Percentiles rank a stretch among this genome's conserved stretches.
Evolutionary conservation across 2,113 vertebrate genomes (phyloP).

Genomic region (Osmerus mordax): DNA sequence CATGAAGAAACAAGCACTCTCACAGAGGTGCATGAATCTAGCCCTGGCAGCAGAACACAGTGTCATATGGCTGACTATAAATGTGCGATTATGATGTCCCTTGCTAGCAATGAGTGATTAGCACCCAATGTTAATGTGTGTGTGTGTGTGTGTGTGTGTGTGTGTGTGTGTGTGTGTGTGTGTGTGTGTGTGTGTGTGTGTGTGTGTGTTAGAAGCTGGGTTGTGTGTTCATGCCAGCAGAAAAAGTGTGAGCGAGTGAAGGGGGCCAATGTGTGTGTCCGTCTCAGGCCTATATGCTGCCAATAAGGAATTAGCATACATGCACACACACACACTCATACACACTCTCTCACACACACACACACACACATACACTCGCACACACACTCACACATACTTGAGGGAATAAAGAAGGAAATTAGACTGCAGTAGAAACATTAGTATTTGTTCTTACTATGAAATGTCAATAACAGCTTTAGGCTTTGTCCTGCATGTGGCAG

Average conservation of each 20-base stretch:
- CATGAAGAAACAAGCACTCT: no score
- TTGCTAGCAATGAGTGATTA: slow-evolving; percentile 10
- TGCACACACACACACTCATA: not conserved
- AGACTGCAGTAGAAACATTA: no score
- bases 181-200: not conserved
- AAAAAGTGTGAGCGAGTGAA: no score
- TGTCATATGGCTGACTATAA: slow-evolving; percentile 32
- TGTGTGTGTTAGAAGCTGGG: no score
- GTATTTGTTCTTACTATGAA: no score
- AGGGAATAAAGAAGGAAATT: not conserved
- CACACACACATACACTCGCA: not conserved
- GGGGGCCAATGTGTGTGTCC: no score
- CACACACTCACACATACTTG: not conserved
- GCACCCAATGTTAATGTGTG: slow-evolving; percentile 1
- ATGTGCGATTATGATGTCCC: slow-evolving; percentile 19
- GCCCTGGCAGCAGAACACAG: not conserved
- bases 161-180: not conserved
- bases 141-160: no score
- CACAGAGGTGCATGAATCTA: no score
- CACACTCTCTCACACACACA: not conserved
- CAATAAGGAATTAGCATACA: not conserved
- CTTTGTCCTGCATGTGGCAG: no score
- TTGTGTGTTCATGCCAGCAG: no score
- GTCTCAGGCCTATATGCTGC: no score
- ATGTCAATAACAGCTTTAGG: no score